A percentile compares a stretch with the other conserved stretches of the same genome.
phyloP scores from a whole-genome alignment of 2,888 invertebrate species.

The Habrosyne pyritoides region DNA sequence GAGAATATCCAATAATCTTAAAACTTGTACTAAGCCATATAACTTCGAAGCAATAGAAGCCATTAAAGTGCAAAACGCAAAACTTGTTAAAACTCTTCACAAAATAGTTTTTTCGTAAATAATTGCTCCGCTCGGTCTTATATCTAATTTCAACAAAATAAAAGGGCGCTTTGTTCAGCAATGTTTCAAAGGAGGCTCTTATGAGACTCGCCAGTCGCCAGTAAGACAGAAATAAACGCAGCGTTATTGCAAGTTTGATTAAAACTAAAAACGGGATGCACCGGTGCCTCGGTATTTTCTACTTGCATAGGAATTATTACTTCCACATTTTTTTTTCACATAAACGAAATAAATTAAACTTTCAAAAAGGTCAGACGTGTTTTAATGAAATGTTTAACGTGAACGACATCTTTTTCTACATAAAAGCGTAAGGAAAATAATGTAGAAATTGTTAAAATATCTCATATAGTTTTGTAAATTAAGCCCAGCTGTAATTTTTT shows the following conservation, averaged over 20 bases:
- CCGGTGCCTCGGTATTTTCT: constrained; percentile 35
- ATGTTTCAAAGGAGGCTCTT: constrained; percentile 54
- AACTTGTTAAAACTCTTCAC: neutral
- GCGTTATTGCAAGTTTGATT: constrained; percentile 62
- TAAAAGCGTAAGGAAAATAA: neutral
- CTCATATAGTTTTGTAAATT: no score
- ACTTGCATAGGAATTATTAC: constrained; percentile 44
- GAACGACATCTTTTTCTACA: neutral
- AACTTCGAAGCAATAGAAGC: no score
- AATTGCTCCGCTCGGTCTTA: neutral
- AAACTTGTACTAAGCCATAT: no score
- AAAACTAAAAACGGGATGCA: constrained; percentile 43
- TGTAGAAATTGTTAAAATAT: no score
- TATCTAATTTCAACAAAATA: constrained; percentile 5
- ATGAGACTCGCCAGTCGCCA: constrained; percentile 48
- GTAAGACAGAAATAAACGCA: constrained; percentile 50
- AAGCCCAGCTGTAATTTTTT: no score
- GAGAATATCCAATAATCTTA: no score
- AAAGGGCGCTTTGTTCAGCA: constrained; percentile 9
- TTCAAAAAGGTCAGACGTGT: neutral
- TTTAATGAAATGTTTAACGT: neutral
- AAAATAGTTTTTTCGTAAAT: neutral
- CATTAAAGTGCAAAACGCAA: no score
- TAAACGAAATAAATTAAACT: neutral
- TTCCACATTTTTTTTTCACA: constrained; percentile 16